A percentile compares a stretch with the other conserved stretches of the same genome.
These are phyloP conservation scores for Triplophysa bombifrons DNA, from an alignment of 2,797 vertebrate species.

Conservation along the genomic window DNA sequence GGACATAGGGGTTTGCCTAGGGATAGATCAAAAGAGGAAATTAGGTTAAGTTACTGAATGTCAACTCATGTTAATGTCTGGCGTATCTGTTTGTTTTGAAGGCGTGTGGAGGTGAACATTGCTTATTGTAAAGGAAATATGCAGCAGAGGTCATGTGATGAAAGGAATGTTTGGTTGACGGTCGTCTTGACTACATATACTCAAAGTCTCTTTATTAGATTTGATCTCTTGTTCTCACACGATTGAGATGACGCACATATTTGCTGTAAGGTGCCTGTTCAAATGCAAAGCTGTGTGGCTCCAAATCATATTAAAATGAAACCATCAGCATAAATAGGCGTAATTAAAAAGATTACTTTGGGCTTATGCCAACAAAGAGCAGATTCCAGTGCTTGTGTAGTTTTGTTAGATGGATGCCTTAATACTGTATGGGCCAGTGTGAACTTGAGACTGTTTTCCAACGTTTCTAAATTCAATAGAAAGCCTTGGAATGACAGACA, in stretches of 20 bases:
- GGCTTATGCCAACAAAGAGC: neutral
- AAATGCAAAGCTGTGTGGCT: slow-evolving; percentile 7
- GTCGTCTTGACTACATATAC: neutral
- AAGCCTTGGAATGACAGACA: neutral
- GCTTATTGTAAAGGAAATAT: slow-evolving; percentile 10
- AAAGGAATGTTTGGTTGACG: neutral
- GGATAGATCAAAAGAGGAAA: slow-evolving; percentile 27
- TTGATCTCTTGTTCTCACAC: neutral
- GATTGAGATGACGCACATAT: neutral
- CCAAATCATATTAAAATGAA: slow-evolving; percentile 15
- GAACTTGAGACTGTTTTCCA: neutral
- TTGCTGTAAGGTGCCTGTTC: neutral
- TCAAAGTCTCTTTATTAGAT: neutral
- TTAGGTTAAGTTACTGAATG: slow-evolving; percentile 11
- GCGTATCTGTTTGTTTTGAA: slow-evolving; percentile 65
- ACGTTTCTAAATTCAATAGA: neutral
- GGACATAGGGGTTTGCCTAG: neutral
- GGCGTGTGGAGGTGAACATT: slow-evolving; percentile 59
- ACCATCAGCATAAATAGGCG: neutral
- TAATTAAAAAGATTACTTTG: neutral
- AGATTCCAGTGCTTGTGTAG: neutral
- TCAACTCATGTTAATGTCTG: slow-evolving; percentile 23
- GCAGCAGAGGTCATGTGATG: neutral
- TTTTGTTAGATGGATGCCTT: neutral
- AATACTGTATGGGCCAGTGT: neutral